Percentiles rank a stretch among this genome's conserved stretches.
Evolutionary conservation across 2,888 invertebrate genomes (phyloP).

Genomic region (Graphium colonna): DNA sequence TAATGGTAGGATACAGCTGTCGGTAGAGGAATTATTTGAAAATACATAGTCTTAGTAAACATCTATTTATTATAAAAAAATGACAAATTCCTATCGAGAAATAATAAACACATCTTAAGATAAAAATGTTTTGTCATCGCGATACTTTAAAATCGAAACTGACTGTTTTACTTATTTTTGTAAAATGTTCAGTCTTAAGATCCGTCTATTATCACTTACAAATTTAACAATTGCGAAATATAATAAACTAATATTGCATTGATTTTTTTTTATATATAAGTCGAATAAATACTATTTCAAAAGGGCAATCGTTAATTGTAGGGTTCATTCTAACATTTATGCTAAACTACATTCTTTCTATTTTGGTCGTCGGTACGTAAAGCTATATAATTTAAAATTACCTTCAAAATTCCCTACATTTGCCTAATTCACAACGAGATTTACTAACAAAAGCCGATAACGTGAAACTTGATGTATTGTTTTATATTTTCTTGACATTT

Average conservation of each 20-base stretch:
- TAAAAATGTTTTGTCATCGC: conserved; percentile 33
- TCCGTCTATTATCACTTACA: conserved; percentile 69
- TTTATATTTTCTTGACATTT: conserved; percentile 5
- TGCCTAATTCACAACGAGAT: conserved; percentile 16
- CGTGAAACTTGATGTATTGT: neutral
- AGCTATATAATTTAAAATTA: conserved; percentile 31
- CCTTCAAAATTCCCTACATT: conserved; percentile 18
- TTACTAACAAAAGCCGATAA: conserved; percentile 14
- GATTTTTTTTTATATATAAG: conserved; percentile 20
- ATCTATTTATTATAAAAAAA: conserved; percentile 17
- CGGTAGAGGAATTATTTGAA: conserved; percentile 21
- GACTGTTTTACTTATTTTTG: conserved; percentile 39
- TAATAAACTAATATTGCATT: conserved; percentile 34
- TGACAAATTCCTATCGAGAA: conserved; percentile 34
- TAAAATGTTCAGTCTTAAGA: conserved; percentile 61
- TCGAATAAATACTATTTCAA: conserved; percentile 11
- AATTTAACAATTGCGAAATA: conserved; percentile 35
- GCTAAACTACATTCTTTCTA: conserved; percentile 39
- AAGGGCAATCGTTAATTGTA: conserved; percentile 1
- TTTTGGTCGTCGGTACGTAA: conserved; percentile 48
- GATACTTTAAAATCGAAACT: conserved; percentile 31
- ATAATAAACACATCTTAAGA: conserved; percentile 72
- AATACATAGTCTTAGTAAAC: conserved; percentile 29
- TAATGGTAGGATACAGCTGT: neutral
- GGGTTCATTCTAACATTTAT: conserved; percentile 9